These are phyloP conservation scores for Epicampocera succincta DNA, from an alignment of 2,888 invertebrate genomes.

Conservation along the genomic window DNA sequence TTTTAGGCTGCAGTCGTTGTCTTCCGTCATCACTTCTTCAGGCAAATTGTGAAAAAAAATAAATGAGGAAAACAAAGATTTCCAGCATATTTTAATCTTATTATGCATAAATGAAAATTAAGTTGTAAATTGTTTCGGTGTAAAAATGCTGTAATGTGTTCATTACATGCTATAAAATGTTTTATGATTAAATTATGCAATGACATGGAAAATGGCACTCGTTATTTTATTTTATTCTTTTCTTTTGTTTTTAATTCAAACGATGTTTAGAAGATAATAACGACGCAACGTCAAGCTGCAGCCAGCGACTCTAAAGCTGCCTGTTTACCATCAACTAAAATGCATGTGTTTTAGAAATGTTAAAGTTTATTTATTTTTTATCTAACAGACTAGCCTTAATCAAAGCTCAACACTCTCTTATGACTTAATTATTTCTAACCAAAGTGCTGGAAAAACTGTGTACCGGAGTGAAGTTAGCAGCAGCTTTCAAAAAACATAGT, in stretches of 20 bases:
- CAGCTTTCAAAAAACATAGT: too few relatives aligned
- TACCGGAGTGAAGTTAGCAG: too few relatives aligned
- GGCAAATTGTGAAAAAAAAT: slow-evolving; percentile 44
- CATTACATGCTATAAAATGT: slow-evolving; percentile 52
- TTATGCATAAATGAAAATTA: slow-evolving; percentile 57
- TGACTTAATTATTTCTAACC: too few relatives aligned
- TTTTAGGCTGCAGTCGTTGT: slow-evolving; percentile 49
- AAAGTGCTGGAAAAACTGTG: too few relatives aligned
- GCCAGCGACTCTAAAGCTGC: too few relatives aligned
- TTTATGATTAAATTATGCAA: slow-evolving; percentile 44
- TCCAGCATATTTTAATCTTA: slow-evolving; percentile 59
- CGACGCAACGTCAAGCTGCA: too few relatives aligned
- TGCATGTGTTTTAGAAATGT: too few relatives aligned
- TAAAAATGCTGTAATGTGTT: slow-evolving; percentile 50
- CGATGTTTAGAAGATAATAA: background rate
- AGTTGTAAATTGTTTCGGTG: slow-evolving; percentile 51
- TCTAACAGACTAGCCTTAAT: too few relatives aligned
- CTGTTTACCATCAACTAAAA: too few relatives aligned
- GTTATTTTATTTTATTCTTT: background rate
- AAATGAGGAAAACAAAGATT: slow-evolving; percentile 42
- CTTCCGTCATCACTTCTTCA: slow-evolving; percentile 68
- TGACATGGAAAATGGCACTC: slow-evolving; percentile 11
- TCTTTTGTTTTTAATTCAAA: background rate
- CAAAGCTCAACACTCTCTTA: too few relatives aligned
- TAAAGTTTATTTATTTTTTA: too few relatives aligned